phyloP scores from a whole-genome alignment of 2,113 vertebrate genomes.

The Eptesicus fuscus region DNA sequence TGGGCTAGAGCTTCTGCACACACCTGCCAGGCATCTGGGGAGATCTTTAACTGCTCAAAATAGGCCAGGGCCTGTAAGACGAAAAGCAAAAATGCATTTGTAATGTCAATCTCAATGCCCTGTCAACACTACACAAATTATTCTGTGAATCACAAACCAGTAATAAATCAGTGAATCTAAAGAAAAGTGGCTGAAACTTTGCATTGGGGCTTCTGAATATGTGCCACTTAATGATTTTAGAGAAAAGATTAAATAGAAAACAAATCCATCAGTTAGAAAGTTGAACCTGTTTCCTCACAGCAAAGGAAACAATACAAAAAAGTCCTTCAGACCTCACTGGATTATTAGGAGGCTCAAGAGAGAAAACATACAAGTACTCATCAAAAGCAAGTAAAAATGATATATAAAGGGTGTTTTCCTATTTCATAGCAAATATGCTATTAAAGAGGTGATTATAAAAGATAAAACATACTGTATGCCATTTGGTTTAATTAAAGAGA shows the following conservation, averaged over 20 bases:
- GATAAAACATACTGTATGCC: neutral
- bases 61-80: conserved; percentile 92
- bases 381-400: neutral
- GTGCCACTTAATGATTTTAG: neutral
- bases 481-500: neutral
- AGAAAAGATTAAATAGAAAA: neutral
- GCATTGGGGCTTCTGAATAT: neutral
- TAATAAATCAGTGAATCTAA: neutral
- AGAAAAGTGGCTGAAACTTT: neutral
- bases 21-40: conserved; percentile 96
- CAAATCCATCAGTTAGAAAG: neutral
- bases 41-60: conserved; percentile 98
- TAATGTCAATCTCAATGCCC: neutral
- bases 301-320: conserved; percentile 21
- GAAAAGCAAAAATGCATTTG: neutral
- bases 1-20: conserved; percentile 95
- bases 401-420: neutral
- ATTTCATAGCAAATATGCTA: neutral
- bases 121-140: neutral
- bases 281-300: neutral
- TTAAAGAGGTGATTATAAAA: neutral
- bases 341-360: neutral
- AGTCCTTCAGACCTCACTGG: neutral
- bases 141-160: neutral
- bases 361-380: neutral